Base-by-base conservation (phyloP, 2,113 vertebrate genomes). In the Emydocephalus ijimae region DNA sequence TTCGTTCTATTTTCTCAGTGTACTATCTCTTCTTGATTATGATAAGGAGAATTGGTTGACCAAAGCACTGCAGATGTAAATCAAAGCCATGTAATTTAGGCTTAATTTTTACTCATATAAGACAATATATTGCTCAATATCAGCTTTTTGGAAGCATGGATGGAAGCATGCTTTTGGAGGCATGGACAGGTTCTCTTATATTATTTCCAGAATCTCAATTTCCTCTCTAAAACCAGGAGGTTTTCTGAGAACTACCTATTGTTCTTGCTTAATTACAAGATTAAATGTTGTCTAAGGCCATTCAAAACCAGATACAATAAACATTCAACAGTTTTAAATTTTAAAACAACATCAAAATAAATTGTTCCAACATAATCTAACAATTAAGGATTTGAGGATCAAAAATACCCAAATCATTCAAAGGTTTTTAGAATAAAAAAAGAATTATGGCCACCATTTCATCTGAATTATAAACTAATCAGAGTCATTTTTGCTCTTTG, bases 341-440 rank as follows among this genome's bases (percentile, higher is more conserved):
- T 54, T 18, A 39, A 34, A 56, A 34, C 11, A 50, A 86, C 45
- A 50, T 87, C 45, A 50, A 50, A 50, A 26, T 87, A 23, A 87
- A 87, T 87, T 48, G 85, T 87, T 50, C 85, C 87, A 29, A 23
- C 10, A 64, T 26, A 69, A 39, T 61, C 29, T n/a, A 69, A 69
- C 64, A 61, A 55, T 74, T 88, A 45, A 7, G 3, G 21, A 18
- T 89, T 88, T 74, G 18, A 74, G 45, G 69, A 88, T 20, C 89
- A 89, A 48, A 59, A 90, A 54, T 12, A 81, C n/a, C 21, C 34
- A 81, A 89, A 59, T 91, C 87, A 85, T 93, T 85, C 90, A 89
- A 39, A 3, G 74, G 88, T 90, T 93, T 95, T 93, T 92, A 90
- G 90, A 48, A 85, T 92, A 0, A 43, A 88, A 92, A 94, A 92